Evolutionary conservation across 2,888 invertebrate genomes (phyloP), one percentile per base, ranked within the genome.

Genomic region (Xanthia togata): DNA sequence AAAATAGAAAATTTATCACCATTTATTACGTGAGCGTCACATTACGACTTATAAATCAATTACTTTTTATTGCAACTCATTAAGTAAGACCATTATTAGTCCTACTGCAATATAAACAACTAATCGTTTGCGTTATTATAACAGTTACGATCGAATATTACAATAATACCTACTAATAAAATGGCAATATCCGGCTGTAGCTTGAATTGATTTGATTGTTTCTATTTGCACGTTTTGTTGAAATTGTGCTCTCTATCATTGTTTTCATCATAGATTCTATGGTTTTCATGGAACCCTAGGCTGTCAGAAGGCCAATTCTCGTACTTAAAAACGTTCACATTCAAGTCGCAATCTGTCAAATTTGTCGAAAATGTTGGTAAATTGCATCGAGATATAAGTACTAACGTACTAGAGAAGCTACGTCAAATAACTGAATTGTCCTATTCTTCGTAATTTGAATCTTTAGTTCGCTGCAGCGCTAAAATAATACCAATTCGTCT

Each of bases 1-100:
- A 77, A 87, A 89, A 89, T 90, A 87, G 79, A 78, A 82, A 86
- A 90, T 87, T 81, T 84, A 89, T 89, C 85, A 86, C 73, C 68
- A 63, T 69, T 73, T 64, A 72, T 63, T 62, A 72, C 69, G 59
- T 55, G 57, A 78, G 76, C 74, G 76, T 71, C 80, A 81, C 78
- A 50, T 84, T 38, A 83, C 79, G 86, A 81, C 81, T 85, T 78
- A 80, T 76, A 86, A 85, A 86, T 86, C 84, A 87, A 89, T 87
- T 85, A 73, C 84, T 83, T 89, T 90, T 90, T 87, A 87, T 85
- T 77, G 76, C 65, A 79, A 64, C 50, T 79, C 73, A 75, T 81
- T 84, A 73, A 81, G 62, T 72, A 76, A 70, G 59, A 67, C 70
- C 47, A 77, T 65, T 84, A 79, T 71, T 79, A 63, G 35, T 38